Percentiles rank a stretch among this genome's conserved stretches.
These are phyloP conservation scores for Leptobrachium leishanense DNA, from an alignment of 2,113 vertebrate genomes.

Conservation along the genomic window DNA sequence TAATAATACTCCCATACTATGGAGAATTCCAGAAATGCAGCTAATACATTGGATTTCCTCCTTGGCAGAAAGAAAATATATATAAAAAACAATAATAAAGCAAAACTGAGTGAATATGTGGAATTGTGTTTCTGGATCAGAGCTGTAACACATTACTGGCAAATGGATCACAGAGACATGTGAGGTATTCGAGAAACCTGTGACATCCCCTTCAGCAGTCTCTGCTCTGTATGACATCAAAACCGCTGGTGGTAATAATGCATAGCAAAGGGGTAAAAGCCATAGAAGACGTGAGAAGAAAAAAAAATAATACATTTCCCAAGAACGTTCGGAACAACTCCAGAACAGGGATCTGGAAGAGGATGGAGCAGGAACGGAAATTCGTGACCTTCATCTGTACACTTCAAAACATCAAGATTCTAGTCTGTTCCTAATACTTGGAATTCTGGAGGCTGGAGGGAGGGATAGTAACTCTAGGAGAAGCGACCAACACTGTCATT, in stretches of 20 bases:
- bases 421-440: slow-evolving; percentile 38
- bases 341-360: slow-evolving; percentile 15
- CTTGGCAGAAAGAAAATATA: slow-evolving; percentile 15
- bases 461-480: slow-evolving; percentile 19
- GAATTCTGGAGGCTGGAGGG: slow-evolving; percentile 22
- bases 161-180: slow-evolving; percentile 37
- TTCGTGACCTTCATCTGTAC: slow-evolving; percentile 24
- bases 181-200: slow-evolving; percentile 35
- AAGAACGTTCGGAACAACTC: slow-evolving; percentile 16
- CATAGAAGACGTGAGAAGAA: slow-evolving; percentile 17
- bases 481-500: slow-evolving; percentile 34
- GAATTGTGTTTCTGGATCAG: slow-evolving; percentile 35
- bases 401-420: slow-evolving; percentile 21
- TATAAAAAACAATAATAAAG: no score
- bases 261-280: slow-evolving; percentile 41
- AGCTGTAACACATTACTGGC: slow-evolving; percentile 20
- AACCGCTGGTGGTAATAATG: slow-evolving; percentile 43
- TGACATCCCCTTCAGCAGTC: slow-evolving; percentile 41
- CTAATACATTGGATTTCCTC: slow-evolving; percentile 38
- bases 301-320: slow-evolving; percentile 10
- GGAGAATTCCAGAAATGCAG: slow-evolving; percentile 45
- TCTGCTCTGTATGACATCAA: slow-evolving; percentile 35
- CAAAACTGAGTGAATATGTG: slow-evolving; percentile 2
- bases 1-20: slow-evolving; percentile 59
- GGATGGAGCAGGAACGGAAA: slow-evolving; percentile 30